phyloP scores from a whole-genome alignment of 2,797 vertebrate species.

The Thripadectes ignobilis region DNA sequence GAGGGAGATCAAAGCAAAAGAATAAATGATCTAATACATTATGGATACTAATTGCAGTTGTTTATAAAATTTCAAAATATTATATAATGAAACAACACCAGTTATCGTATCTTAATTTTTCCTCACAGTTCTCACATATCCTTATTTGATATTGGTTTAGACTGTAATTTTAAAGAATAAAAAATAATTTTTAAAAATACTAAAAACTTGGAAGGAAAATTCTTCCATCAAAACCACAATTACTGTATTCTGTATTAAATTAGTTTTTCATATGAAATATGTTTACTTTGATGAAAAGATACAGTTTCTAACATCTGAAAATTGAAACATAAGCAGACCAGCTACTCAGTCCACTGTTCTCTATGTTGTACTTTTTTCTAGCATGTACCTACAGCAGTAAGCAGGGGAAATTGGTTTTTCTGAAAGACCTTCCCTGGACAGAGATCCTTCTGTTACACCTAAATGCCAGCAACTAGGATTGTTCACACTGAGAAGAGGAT shows the following conservation, averaged over 20 bases:
- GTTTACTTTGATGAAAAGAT: not conserved
- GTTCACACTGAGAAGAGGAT: not conserved
- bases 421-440: not conserved
- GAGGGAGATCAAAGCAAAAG: conserved; percentile 66
- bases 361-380: fast-evolving
- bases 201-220: not conserved
- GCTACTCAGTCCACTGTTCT: not conserved
- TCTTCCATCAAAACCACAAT: not conserved
- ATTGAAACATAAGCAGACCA: not conserved
- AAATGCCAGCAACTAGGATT: not conserved
- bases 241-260: not conserved
- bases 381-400: not conserved
- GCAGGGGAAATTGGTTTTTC: not conserved
- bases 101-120: not conserved
- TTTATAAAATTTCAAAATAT: not conserved
- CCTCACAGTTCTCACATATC: not conserved
- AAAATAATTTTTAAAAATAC: not conserved
- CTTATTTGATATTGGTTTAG: not conserved
- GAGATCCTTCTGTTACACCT: not conserved
- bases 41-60: not conserved
- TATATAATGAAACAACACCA: not conserved
- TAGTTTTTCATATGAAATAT: not conserved
- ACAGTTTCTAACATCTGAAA: not conserved
- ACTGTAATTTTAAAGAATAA: not conserved
- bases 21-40: not conserved